These are phyloP conservation scores for Bothrops jararaca DNA, from an alignment of 2,113 vertebrate genomes.

Conservation along the genomic window DNA sequence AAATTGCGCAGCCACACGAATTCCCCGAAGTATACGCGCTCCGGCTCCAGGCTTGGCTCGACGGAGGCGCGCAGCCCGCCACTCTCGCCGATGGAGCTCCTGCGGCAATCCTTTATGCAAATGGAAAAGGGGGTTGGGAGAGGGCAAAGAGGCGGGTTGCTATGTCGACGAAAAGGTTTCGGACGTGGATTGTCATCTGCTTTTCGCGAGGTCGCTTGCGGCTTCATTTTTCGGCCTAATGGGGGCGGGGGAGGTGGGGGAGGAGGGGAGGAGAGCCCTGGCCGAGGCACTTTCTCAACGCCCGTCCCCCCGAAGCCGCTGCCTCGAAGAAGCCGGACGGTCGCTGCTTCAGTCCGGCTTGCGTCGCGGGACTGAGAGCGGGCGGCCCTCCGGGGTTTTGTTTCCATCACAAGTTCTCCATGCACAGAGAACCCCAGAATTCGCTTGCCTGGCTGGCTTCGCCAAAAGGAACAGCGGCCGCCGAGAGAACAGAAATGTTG, in stretches of 20 bases:
- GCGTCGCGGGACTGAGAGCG: not conserved
- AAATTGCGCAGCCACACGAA: too few species aligned
- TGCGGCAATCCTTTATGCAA: constrained; percentile 72
- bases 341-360: too few species aligned
- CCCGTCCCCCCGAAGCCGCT: not conserved
- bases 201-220: constrained; percentile 35
- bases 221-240: not conserved
- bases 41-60: too few species aligned
- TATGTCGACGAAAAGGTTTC: constrained; percentile 57
- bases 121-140: constrained; percentile 60
- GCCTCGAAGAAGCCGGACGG: not conserved
- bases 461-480: not conserved
- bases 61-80: constrained; percentile 54
- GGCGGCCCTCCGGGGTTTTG: not conserved
- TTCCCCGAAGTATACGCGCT: constrained; percentile 13
- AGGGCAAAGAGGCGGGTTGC: constrained; percentile 71
- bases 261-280: not conserved
- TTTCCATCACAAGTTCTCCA: not conserved
- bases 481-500: not conserved
- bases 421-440: too few species aligned
- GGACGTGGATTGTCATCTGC: constrained; percentile 69
- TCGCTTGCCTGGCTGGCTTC: too few species aligned
- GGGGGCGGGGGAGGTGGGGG: not conserved
- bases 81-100: constrained; percentile 58
- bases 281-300: fast-evolving